phyloP scores from a whole-genome alignment of 2,797 vertebrate genomes.

The Siniperca undulata region DNA sequence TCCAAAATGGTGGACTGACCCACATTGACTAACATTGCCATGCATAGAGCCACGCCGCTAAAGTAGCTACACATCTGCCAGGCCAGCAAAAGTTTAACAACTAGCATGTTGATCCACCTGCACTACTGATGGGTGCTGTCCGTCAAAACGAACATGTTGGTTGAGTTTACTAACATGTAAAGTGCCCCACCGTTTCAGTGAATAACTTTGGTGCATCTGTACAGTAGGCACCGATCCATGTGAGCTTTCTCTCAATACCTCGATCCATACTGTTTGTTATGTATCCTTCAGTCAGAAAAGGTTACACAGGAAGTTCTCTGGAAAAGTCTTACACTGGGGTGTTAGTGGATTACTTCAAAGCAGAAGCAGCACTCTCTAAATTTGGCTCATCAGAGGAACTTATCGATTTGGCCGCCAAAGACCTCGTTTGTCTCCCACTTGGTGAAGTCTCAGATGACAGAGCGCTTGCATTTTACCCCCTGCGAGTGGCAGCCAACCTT shows the following conservation, averaged over 20 bases:
- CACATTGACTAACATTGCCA: neutral
- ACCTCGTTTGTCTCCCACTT: slow-evolving; percentile 74
- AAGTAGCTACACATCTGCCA: slow-evolving; percentile 1
- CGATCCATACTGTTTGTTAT: neutral
- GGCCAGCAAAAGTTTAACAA: neutral
- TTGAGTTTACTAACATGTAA: neutral
- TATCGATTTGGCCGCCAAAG: slow-evolving; percentile 74
- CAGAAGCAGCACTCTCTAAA: slow-evolving; percentile 60
- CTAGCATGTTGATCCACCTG: neutral
- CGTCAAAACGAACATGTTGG: neutral
- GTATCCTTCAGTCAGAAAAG: slow-evolving; percentile 17
- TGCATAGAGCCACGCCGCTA: neutral
- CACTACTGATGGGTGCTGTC: neutral
- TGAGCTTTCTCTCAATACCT: slow-evolving; percentile 13
- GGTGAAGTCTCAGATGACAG: slow-evolving; percentile 74
- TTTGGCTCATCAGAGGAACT: slow-evolving; percentile 66
- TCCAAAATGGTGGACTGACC: neutral
- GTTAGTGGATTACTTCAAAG: slow-evolving; percentile 59
- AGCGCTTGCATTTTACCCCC: slow-evolving; percentile 67
- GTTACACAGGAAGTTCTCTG: slow-evolving; percentile 32
- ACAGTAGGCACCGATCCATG: neutral
- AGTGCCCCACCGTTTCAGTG: neutral
- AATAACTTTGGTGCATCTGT: slow-evolving; percentile 1
- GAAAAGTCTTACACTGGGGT: slow-evolving; percentile 28
- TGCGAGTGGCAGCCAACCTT: slow-evolving; percentile 69